Base-by-base conservation (phyloP, 2,888 invertebrate genomes). In the Thecophora atra region DNA sequence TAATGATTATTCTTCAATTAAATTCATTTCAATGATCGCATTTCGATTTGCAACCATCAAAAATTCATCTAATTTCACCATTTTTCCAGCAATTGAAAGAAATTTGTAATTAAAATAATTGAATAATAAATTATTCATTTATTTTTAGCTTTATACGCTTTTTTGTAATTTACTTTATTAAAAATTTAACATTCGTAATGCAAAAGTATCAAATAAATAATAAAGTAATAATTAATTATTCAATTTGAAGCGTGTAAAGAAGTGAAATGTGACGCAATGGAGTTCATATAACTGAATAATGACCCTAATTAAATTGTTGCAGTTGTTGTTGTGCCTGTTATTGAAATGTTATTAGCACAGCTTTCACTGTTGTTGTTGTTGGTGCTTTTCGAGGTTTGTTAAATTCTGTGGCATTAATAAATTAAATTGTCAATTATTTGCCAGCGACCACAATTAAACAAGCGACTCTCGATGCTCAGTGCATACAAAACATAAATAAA, bases 361-460 rank as follows among this genome's bases (percentile, higher is more conserved):
- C n/a, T 60, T 21, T 74, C 77, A 64, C 74, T 76, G 70, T 73
- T 72, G 54, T 73, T 72, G 69, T 68, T 70, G 56, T 74, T 37
- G 11, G 6, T 24, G 28, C 72, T 71, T 73, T 76, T 62, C 30
- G 11, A 17, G 17, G 19, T 62, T 51, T 51, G 37, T 52, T 52
- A 24, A 44, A 44, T 52, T 63, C 42, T 70, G 68, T 69, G 70
- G 62, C 42, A 63, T 79, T 79, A 79, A 76, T 78, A 83, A 84
- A 84, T 83, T 82, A 84, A 83, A 82, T 82, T 84, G 81, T 81
- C 84, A 84, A 83, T 82, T 80, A 84, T 82, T 79, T 79, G 78
- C 77, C 78, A 81, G 78, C 76, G 78, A 78, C 77, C 74, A 75
- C 77, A 74, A 66, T 74, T 70, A 76, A 74, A 75, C 72, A 73